Evolutionary conservation across 2,888 invertebrate genomes (phyloP).

Genomic region (Hyposoter dolosus): DNA sequence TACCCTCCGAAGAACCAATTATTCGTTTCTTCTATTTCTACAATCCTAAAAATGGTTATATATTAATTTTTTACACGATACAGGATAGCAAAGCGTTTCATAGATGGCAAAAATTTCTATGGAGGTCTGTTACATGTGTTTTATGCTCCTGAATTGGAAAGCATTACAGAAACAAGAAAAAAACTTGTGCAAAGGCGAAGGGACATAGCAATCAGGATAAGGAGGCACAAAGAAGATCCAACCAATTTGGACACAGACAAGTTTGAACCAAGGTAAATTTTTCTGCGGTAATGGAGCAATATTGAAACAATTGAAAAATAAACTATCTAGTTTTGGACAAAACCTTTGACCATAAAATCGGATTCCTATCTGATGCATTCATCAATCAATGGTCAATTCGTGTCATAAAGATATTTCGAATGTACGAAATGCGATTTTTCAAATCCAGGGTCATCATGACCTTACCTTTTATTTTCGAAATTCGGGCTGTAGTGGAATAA

Average conservation of each 20-base stretch:
- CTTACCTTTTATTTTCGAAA: not conserved
- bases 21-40: not conserved
- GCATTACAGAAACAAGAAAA: constrained; percentile 89
- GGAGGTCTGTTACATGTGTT: constrained; percentile 95
- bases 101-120: constrained; percentile 94
- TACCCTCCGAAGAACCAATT: not conserved
- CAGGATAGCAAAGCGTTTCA: constrained; percentile 90
- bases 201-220: constrained; percentile 86
- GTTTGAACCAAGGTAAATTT: constrained; percentile 77
- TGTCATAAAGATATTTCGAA: not conserved
- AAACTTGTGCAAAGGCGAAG: constrained; percentile 90
- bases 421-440: not conserved
- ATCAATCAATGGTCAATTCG: not conserved
- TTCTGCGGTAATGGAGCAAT: not conserved
- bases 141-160: constrained; percentile 95
- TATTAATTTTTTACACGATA: not conserved
- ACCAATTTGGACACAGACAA: constrained; percentile 72
- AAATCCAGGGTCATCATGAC: not conserved
- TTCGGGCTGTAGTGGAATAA: not conserved
- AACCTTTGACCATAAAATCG: too few relatives aligned
- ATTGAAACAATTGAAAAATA: not conserved
- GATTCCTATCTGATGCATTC: not conserved
- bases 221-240: constrained; percentile 76
- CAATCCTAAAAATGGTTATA: too few relatives aligned
- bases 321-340: too few relatives aligned